These are phyloP conservation scores for Leptopilina clavipes DNA, from an alignment of 1,140 invertebrate genomes.

Conservation along the genomic window DNA sequence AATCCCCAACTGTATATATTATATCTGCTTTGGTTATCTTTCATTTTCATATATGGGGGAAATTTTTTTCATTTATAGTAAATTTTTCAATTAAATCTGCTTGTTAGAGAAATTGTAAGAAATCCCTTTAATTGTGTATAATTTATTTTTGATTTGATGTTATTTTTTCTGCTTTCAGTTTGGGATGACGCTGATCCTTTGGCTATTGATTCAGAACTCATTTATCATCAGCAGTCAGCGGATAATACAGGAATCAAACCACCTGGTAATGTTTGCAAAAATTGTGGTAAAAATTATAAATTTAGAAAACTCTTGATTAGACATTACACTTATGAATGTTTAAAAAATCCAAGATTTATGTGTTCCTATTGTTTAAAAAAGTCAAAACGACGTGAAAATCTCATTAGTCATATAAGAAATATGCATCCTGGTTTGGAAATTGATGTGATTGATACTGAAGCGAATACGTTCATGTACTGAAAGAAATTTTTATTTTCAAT, in stretches of 20 bases:
- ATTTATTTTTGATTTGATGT: no score
- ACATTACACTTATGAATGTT: constrained; percentile 34
- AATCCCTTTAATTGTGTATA: no score
- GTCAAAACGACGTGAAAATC: not conserved
- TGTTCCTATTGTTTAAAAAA: constrained; percentile 34
- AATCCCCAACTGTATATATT: no score
- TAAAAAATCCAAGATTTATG: constrained; percentile 32
- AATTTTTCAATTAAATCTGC: no score
- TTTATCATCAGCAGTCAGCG: not conserved
- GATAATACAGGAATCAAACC: constrained; percentile 6
- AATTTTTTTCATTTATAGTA: no score
- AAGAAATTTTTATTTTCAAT: not conserved
- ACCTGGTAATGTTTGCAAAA: constrained; percentile 12
- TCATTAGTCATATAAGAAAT: not conserved
- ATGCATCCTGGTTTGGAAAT: not conserved
- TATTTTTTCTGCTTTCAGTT: constrained; percentile 8
- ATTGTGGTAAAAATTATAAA: constrained; percentile 38
- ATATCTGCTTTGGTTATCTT: no score
- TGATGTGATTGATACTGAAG: not conserved
- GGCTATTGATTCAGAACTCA: not conserved
- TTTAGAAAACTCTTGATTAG: constrained; percentile 18
- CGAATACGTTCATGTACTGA: not conserved
- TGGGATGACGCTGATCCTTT: not conserved
- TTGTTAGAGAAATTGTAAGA: no score
- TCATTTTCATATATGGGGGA: no score